These are phyloP conservation scores for Apis mellifera DNA, from an alignment of 1,140 invertebrate species.

Conservation along the genomic window DNA sequence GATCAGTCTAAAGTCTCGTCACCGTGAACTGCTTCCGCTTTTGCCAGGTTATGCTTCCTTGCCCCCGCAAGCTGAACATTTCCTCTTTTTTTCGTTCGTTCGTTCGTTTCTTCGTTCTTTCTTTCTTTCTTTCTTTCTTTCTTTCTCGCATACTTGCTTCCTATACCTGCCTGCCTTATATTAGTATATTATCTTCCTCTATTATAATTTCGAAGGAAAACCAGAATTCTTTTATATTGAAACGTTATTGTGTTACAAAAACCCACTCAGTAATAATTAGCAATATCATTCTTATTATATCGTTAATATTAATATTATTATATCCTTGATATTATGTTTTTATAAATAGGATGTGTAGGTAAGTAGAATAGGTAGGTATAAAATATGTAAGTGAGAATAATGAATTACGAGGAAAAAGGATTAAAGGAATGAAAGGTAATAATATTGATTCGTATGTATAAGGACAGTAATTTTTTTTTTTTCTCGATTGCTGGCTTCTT, in stretches of 20 bases:
- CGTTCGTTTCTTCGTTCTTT: slow-evolving; percentile 31
- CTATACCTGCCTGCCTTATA: slow-evolving; percentile 19
- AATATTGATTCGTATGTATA: slow-evolving; percentile 27
- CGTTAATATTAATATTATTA: slow-evolving; percentile 82
- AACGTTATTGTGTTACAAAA: slow-evolving; percentile 82
- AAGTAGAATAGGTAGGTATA: slow-evolving; percentile 72
- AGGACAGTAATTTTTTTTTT: slow-evolving; percentile 24
- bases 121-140: slow-evolving; percentile 34
- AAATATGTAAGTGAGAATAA: slow-evolving; percentile 64
- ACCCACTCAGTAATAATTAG: slow-evolving; percentile 82
- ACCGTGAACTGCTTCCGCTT: slow-evolving; percentile 80
- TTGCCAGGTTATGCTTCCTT: slow-evolving; percentile 76
- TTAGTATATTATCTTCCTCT: slow-evolving; percentile 47
- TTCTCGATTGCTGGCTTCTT: slow-evolving; percentile 22
- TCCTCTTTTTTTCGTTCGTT: slow-evolving; percentile 49
- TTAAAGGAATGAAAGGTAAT: slow-evolving; percentile 62
- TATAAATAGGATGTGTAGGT: slow-evolving; percentile 80
- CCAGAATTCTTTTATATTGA: slow-evolving; percentile 74
- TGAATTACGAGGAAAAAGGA: slow-evolving; percentile 53
- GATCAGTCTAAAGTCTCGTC: slow-evolving; percentile 82
- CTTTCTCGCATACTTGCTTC: slow-evolving; percentile 12
- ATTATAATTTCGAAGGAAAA: slow-evolving; percentile 71
- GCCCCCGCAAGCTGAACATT: slow-evolving; percentile 78
- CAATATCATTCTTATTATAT: slow-evolving; percentile 81
- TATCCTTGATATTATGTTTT: slow-evolving; percentile 82